These are phyloP conservation scores for Tetanocera ferruginea DNA, from an alignment of 2,888 invertebrate species.

Conservation along the genomic window DNA sequence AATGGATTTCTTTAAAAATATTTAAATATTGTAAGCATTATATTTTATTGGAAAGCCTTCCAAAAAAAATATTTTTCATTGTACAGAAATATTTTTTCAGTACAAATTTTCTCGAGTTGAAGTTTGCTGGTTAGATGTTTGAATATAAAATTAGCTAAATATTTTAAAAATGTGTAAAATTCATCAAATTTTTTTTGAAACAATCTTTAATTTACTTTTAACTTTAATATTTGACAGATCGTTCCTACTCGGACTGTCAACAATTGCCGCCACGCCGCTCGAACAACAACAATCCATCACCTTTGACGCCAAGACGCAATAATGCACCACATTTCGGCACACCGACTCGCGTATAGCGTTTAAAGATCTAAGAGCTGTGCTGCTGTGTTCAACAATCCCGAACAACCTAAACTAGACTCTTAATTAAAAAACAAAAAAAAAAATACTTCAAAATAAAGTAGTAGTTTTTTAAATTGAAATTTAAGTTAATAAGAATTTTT, in stretches of 20 bases:
- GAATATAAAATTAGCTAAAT: background rate
- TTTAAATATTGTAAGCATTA: too few relatives aligned
- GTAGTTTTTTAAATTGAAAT: background rate
- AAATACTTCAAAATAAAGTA: too few relatives aligned
- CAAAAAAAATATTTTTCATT: too few relatives aligned
- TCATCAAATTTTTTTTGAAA: background rate
- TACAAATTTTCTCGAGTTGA: too few relatives aligned
- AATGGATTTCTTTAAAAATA: too few relatives aligned
- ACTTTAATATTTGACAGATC: conserved; percentile 67
- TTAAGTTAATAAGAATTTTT: background rate
- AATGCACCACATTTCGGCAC: conserved; percentile 65
- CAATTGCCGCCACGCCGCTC: conserved; percentile 65
- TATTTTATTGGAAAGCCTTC: too few relatives aligned
- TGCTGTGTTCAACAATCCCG: background rate
- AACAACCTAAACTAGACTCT: background rate
- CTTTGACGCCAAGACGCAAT: conserved; percentile 60
- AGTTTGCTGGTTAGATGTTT: too few relatives aligned
- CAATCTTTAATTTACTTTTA: background rate
- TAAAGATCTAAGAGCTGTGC: conserved; percentile 61
- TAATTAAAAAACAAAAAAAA: background rate
- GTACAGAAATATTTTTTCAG: too few relatives aligned
- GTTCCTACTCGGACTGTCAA: conserved; percentile 75
- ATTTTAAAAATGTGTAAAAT: background rate
- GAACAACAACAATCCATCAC: conserved; percentile 57
- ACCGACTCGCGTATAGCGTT: conserved; percentile 68